Conservation (phyloP, 2,888 invertebrate genomes). For the Tachina lurida region DNA sequence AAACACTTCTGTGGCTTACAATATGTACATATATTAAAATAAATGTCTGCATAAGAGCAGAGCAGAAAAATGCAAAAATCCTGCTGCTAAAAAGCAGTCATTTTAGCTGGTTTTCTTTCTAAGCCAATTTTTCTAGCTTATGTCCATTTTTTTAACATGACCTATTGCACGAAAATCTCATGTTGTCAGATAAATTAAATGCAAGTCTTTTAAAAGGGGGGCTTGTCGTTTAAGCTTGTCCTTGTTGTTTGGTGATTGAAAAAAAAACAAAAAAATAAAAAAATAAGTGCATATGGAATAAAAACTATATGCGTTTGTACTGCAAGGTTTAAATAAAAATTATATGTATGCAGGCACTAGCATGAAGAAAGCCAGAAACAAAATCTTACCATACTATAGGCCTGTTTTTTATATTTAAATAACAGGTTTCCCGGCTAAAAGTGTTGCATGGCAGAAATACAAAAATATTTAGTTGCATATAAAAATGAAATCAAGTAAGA, state of each 20-base stretch:
- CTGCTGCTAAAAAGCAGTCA: constrained; percentile 2
- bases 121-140: constrained; percentile 25
- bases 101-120: constrained; percentile 1
- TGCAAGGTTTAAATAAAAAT: constrained; percentile 3
- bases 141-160: constrained; percentile 15
- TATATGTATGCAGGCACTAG: not conserved
- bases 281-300: not conserved
- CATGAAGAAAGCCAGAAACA: constrained; percentile 59
- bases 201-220: constrained; percentile 45
- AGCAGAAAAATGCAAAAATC: not conserved
- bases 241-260: constrained; percentile 57
- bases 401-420: constrained; percentile 59
- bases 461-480: constrained; percentile 41
- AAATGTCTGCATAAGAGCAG: constrained; percentile 5
- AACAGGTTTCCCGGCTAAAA: constrained; percentile 68
- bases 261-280: constrained; percentile 2
- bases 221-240: constrained; percentile 68
- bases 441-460: constrained; percentile 26
- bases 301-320: constrained; percentile 54
- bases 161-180: constrained; percentile 53
- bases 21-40: not conserved
- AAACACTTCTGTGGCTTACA: not conserved
- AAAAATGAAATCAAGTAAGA: constrained; percentile 67
- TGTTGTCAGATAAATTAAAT: constrained; percentile 53
- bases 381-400: constrained; percentile 67